Percentiles rank a stretch among this genome's conserved stretches.
Evolutionary conservation across 92 coral and sea anemone genomes (phyloP).

Genomic region (Parazoanthus darwini): DNA sequence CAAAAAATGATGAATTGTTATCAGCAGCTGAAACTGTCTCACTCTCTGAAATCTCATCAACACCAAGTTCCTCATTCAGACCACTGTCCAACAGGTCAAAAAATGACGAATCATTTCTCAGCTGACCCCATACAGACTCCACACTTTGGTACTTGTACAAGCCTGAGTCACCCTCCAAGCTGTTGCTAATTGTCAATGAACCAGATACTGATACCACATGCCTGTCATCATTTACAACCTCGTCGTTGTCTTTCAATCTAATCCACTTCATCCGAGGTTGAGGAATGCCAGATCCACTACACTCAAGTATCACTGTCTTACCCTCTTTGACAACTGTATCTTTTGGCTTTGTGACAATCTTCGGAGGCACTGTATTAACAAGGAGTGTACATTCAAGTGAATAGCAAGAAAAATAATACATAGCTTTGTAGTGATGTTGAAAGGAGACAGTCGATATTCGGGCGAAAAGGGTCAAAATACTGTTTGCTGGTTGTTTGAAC

Average conservation of each 20-base stretch:
- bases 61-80: no score
- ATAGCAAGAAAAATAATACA: no score
- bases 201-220: constrained; percentile 39
- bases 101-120: no score
- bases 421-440: no score
- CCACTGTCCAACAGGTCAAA: no score
- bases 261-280: constrained; percentile 64
- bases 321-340: constrained; percentile 55
- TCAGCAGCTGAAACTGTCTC: no score
- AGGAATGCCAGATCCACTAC: constrained; percentile 64
- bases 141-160: constrained; percentile 64
- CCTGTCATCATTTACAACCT: constrained; percentile 23
- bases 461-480: no score
- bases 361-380: constrained; percentile 51
- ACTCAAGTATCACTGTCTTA: constrained; percentile 51
- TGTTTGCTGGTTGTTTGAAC: no score
- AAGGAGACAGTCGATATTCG: no score
- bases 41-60: no score
- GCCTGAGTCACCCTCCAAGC: constrained; percentile 42
- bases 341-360: constrained; percentile 53
- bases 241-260: constrained; percentile 24
- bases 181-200: constrained; percentile 54
- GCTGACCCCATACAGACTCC: no score
- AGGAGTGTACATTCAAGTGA: not conserved
- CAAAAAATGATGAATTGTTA: no score